Evolutionary conservation across 2,888 invertebrate genomes (phyloP), one percentile per base, ranked within the genome.

Genomic region (Chymomyza caudatula): DNA sequence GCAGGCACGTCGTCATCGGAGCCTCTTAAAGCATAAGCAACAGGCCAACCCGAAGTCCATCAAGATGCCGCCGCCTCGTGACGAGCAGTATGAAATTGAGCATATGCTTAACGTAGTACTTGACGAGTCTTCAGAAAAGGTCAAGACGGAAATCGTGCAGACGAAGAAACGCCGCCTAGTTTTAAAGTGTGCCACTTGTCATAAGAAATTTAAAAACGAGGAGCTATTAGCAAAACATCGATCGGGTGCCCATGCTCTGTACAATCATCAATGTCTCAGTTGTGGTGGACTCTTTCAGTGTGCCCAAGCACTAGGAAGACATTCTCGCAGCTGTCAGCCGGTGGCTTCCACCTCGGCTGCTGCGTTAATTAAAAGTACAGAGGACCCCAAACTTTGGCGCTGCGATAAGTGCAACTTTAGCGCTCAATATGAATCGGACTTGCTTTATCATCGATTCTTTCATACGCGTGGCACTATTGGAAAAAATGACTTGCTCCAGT

Each of bases 291-390:
- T 91, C 11, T 96, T 96, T 85, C 92, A 93, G 0, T 91, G 95
- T 0, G 92, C 94, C 1, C 96, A 96, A 91, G 95, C 95, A 84
- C 92, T 96, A 11, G 93, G 94, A 0, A 92, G 93, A 11, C 96
- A 96, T 92, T 2, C 95, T 93, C 87, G 91, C 56, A 67, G 61
- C 64, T 82, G 88, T 60, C 72, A 87, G 65, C 84, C 87, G 15
- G 17, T 59, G 22, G 63, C 77, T 19, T 71, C 74, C 58, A 71
- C 59, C 3, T 71, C 73, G 8, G 4, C 65, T 4, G 52, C 25
- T 2, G 47, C 25, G 2, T 11, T 11, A 11, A 37, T 11, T 2
- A 11, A 11, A 37, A 37, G 29, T 8, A n/a, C 53, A 8, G 22
- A 44, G 5, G 11, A n/a, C 6, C 42, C 20, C 19, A 64, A 57